Conservation (phyloP, 1,140 invertebrate species). For the Drosophila oshimai region DNA sequence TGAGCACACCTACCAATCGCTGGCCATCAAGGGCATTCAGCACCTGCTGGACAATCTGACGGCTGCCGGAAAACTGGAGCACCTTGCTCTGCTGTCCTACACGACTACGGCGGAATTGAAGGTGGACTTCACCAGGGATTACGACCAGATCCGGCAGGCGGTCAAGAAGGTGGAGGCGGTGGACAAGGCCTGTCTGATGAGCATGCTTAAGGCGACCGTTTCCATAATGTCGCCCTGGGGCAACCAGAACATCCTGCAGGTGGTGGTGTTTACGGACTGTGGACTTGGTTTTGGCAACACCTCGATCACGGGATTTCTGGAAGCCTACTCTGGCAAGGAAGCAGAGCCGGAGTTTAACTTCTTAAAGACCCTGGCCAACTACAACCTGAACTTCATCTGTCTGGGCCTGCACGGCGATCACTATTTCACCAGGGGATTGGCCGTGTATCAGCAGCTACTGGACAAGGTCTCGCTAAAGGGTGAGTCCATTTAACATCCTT, state of each 20-base stretch:
- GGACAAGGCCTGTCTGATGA: slow-evolving; percentile 68
- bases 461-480: slow-evolving; percentile 64
- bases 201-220: slow-evolving; percentile 63
- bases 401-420: slow-evolving; percentile 84
- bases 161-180: slow-evolving; percentile 74
- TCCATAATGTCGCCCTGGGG: slow-evolving; percentile 75
- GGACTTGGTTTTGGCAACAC: slow-evolving; percentile 76
- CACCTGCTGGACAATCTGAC: slow-evolving; percentile 92
- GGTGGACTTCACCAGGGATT: slow-evolving; percentile 81
- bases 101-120: slow-evolving; percentile 89
- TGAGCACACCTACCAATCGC: slow-evolving; percentile 86
- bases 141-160: slow-evolving; percentile 74
- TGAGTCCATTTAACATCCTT: not conserved
- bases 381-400: slow-evolving; percentile 89
- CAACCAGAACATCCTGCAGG: slow-evolving; percentile 66
- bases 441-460: slow-evolving; percentile 69
- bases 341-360: slow-evolving; percentile 83
- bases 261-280: slow-evolving; percentile 77
- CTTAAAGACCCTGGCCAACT: slow-evolving; percentile 89
- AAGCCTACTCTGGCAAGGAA: slow-evolving; percentile 41
- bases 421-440: slow-evolving; percentile 80
- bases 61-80: slow-evolving; percentile 93
- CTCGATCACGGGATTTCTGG: slow-evolving; percentile 55
- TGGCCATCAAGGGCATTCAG: slow-evolving; percentile 93
- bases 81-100: slow-evolving; percentile 93